Evolutionary conservation across 1,140 invertebrate species (phyloP).

Genomic region (Cotesia typhae): DNA sequence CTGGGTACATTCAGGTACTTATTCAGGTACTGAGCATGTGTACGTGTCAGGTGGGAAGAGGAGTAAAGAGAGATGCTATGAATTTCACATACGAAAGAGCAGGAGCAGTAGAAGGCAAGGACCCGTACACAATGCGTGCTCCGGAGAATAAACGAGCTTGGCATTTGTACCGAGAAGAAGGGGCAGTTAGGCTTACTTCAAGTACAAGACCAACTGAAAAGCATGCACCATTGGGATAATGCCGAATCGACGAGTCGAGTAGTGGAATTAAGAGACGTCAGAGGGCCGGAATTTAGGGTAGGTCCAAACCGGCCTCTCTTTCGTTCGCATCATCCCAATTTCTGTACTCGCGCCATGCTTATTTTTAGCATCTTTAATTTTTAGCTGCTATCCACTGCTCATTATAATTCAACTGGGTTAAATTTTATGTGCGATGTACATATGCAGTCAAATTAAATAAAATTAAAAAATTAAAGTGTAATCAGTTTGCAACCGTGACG

Average conservation of each 20-base stretch:
- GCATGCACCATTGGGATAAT: neutral
- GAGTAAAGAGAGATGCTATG: constrained; percentile 33
- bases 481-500: too few species aligned
- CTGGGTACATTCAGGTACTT: constrained; percentile 28
- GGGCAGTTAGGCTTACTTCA: neutral
- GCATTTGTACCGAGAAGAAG: constrained; percentile 27
- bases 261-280: neutral
- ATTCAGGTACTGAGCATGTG: constrained; percentile 18
- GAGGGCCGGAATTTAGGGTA: constrained; percentile 39
- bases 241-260: constrained; percentile 1
- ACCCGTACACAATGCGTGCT: constrained; percentile 54
- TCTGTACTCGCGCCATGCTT: too few species aligned
- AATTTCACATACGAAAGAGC: constrained; percentile 55
- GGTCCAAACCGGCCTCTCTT: constrained; percentile 27
- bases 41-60: constrained; percentile 26
- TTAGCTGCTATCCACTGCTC: too few species aligned
- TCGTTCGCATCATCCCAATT: too few species aligned
- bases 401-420: too few species aligned
- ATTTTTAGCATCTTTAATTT: too few species aligned
- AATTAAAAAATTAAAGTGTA: too few species aligned
- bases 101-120: constrained; percentile 50
- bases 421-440: too few species aligned
- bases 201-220: constrained; percentile 16
- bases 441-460: too few species aligned
- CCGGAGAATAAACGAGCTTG: constrained; percentile 52